Base-by-base conservation (phyloP, 92 coral and sea anemone species). In the Pocillopora meandrina region DNA sequence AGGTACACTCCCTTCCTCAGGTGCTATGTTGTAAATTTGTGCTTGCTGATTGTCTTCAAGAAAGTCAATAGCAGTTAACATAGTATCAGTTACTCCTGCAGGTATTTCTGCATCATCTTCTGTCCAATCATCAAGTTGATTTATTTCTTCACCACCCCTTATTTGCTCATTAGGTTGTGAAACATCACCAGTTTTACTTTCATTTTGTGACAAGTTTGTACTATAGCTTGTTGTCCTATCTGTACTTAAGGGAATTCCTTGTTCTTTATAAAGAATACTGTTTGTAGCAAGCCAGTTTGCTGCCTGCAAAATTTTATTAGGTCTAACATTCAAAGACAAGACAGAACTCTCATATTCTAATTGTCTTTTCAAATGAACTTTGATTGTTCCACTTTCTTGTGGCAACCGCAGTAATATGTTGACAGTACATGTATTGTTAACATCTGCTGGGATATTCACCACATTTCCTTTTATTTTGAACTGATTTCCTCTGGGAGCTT, bases 251-350 rank as follows among this genome's bases (percentile, higher is more conserved):
- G 66, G 79, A 11, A 90, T 78, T 35, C 90, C 90, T 57, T 78
- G 85, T 61, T 86, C 90, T 76, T 81, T 85, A 71, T 89, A 89
- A 82, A 92, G 89, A 78, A 64, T 67, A 81, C 96, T 93, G 86
- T 90, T 90, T 31, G 66, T 79, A 19, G 82, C 84, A 2, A 84
- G 86, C 90, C 90, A 90, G 16, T 47, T 67, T 42, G 90, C 88
- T 18, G 85, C 88, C 42, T 90, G 85, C 52, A 91, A 26, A 36
- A 87, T 65, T 86, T 89, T 89, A 74, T 71, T n/a, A 34, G 86
- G 92, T 69, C 91, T 77, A 47, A 84, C 88, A 75, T 84, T 64
- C 12, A 83, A 73, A 34, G 93, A 87, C 82, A 87, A 59, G 7
- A 12, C 62, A 5, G 62, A 59, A 10, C 0, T 59, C 19, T 59